phyloP scores from a whole-genome alignment of 2,888 invertebrate species.

The Drosophila differens region DNA sequence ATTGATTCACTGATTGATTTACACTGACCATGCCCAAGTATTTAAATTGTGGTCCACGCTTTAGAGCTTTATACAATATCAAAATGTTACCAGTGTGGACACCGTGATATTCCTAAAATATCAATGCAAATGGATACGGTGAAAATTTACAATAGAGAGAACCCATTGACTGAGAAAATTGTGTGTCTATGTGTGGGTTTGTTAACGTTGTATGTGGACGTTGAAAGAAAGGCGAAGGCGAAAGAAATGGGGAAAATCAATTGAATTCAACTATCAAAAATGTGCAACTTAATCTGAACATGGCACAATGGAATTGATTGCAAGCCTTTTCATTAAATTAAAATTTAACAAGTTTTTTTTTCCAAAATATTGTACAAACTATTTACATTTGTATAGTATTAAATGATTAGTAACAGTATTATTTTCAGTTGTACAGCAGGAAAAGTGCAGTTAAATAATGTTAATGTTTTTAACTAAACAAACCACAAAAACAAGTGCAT shows the following conservation, averaged over 20 bases:
- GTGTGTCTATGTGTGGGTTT: background rate
- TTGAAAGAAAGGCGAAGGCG: background rate
- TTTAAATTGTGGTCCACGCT: background rate
- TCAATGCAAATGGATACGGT: background rate
- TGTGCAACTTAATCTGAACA: background rate
- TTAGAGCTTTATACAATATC: background rate
- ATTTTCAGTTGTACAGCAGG: background rate
- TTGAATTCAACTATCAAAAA: background rate
- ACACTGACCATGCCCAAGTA: constrained; percentile 4
- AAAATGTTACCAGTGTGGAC: background rate
- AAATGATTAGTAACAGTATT: background rate
- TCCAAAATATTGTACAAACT: background rate
- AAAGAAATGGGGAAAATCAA: background rate
- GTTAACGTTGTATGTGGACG: background rate
- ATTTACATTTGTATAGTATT: background rate
- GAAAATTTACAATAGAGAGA: background rate
- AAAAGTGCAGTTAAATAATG: background rate
- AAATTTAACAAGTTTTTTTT: background rate
- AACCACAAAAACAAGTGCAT: background rate
- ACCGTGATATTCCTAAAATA: constrained; percentile 1
- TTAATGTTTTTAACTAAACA: background rate
- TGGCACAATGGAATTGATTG: background rate
- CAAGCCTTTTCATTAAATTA: background rate
- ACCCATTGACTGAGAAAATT: background rate
- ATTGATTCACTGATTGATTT: constrained; percentile 18